phyloP scores from a whole-genome alignment of 2,888 invertebrate genomes.

The Pollenia labialis region DNA sequence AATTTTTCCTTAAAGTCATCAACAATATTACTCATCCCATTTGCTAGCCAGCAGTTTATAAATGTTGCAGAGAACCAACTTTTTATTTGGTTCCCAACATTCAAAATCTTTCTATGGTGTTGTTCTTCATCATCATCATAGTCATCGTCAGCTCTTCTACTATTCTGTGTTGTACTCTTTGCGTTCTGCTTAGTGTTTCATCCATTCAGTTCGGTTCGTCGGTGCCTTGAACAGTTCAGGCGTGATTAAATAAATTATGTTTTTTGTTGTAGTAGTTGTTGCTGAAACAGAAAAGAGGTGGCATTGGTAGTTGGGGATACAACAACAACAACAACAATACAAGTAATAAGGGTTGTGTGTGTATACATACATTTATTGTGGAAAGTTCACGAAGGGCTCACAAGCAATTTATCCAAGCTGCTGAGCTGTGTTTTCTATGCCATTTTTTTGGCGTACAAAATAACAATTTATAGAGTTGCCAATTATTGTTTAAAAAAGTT shows the following conservation, averaged over 20 bases:
- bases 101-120: constrained; percentile 25
- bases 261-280: constrained; percentile 51
- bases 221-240: constrained; percentile 71
- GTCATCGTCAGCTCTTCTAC: constrained; percentile 22
- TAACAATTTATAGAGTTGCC: constrained; percentile 59
- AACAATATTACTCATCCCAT: not conserved
- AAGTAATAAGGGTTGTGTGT: constrained; percentile 62
- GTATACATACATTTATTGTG: constrained; percentile 20
- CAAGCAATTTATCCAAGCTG: constrained; percentile 71
- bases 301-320: not conserved
- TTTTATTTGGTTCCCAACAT: constrained; percentile 3
- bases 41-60: constrained; percentile 19
- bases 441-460: constrained; percentile 57
- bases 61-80: constrained; percentile 6
- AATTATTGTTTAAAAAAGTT: not conserved
- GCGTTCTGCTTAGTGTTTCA: constrained; percentile 32
- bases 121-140: constrained; percentile 28
- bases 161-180: not conserved
- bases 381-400: constrained; percentile 65
- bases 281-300: constrained; percentile 38
- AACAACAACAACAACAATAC: constrained; percentile 17
- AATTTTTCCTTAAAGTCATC: constrained; percentile 46
- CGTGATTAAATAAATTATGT: constrained; percentile 73
- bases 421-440: constrained; percentile 53
- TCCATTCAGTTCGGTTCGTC: constrained; percentile 54